Percentiles rank a stretch among this genome's conserved stretches.
These are phyloP conservation scores for Pteropus alecto DNA, from an alignment of 2,113 vertebrate genomes.

Conservation along the genomic window DNA sequence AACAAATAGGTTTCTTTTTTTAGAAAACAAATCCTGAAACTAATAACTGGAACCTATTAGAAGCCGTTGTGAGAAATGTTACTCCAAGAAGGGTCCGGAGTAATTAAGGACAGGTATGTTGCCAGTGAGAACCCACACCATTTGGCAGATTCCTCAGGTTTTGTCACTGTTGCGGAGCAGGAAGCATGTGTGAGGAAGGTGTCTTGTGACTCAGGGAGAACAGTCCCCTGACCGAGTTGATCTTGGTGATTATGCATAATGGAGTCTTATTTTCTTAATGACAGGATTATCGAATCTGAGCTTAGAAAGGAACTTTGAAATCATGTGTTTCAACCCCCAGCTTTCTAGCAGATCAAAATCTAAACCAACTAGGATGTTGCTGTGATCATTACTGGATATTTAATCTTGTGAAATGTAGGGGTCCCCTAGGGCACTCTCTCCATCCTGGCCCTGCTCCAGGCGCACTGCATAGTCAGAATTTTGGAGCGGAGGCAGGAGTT, in stretches of 20 bases:
- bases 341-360: constrained; percentile 36
- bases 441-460: not conserved
- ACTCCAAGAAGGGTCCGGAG: not conserved
- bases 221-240: constrained; percentile 41
- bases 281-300: constrained; percentile 50
- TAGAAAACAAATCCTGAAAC: not conserved
- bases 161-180: constrained; percentile 10
- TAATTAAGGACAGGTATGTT: constrained; percentile 21
- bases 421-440: not conserved
- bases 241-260: constrained; percentile 54
- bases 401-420: not conserved
- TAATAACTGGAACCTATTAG: not conserved
- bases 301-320: constrained; percentile 37
- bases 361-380: not conserved
- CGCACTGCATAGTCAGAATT: not conserved
- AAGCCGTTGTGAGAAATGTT: not conserved
- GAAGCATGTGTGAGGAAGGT: not conserved
- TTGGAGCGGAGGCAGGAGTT: not conserved
- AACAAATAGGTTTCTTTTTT: not conserved
- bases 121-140: not conserved
- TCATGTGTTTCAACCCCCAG: constrained; percentile 18
- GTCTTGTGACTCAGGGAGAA: constrained; percentile 52
- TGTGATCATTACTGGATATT: not conserved
- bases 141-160: not conserved
- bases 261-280: constrained; percentile 58